phyloP scores from a whole-genome alignment of 2,888 invertebrate genomes.

The Melieria omissa region DNA sequence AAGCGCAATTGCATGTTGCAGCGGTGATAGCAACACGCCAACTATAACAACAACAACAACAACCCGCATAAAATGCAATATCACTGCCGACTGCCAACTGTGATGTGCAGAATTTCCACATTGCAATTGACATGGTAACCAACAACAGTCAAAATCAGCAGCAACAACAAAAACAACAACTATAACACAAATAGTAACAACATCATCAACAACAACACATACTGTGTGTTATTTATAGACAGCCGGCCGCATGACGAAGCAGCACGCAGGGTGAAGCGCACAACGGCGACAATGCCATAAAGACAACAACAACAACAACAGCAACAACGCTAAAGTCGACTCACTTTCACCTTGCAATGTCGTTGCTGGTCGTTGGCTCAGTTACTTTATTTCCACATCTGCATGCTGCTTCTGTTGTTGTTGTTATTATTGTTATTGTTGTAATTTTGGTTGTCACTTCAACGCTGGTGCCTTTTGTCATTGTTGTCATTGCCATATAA shows the following conservation, averaged over 20 bases:
- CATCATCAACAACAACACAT: constrained; percentile 6
- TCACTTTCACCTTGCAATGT: constrained; percentile 67
- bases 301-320: constrained; percentile 19
- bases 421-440: constrained; percentile 3
- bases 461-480: constrained; percentile 22
- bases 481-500: constrained; percentile 37
- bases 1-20: too few species aligned
- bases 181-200: constrained; percentile 5
- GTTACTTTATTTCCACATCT: constrained; percentile 43
- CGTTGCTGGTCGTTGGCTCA: constrained; percentile 66
- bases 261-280: not conserved
- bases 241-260: constrained; percentile 11
- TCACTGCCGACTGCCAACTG: too few species aligned
- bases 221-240: constrained; percentile 31
- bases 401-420: constrained; percentile 16
- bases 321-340: constrained; percentile 49
- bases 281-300: not conserved
- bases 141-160: constrained; percentile 14
- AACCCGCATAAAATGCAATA: too few species aligned
- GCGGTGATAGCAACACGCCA: too few species aligned
- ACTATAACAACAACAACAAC: too few species aligned
- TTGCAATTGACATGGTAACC: constrained; percentile 36
- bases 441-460: not conserved
- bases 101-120: constrained; percentile 8
- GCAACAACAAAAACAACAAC: constrained; percentile 15